Conservation (phyloP, 2,888 invertebrate species). For the Melipona bicolor region DNA sequence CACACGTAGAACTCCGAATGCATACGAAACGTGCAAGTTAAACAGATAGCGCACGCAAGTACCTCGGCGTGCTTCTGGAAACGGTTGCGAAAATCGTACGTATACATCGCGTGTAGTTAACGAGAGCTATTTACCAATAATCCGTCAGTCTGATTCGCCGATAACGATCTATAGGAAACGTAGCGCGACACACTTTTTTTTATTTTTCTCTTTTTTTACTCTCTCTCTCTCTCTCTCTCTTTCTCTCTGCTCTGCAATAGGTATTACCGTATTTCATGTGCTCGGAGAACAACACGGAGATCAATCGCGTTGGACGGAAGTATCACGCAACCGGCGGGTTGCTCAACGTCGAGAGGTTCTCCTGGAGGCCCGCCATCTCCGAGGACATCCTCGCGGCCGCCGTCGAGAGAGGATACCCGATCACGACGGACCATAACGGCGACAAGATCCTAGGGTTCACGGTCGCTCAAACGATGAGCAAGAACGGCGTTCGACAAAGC, state of each 20-base stretch:
- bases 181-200: constrained; percentile 27
- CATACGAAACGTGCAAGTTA: too few species aligned
- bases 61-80: not conserved
- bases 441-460: constrained; percentile 87
- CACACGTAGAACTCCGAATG: too few species aligned
- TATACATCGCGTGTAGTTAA: constrained; percentile 23
- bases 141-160: constrained; percentile 38
- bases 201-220: not conserved
- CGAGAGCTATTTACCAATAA: constrained; percentile 43
- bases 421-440: constrained; percentile 88
- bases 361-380: constrained; percentile 87
- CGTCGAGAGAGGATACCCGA: constrained; percentile 87
- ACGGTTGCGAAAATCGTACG: constrained; percentile 28
- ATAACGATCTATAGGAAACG: constrained; percentile 10
- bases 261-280: constrained; percentile 90
- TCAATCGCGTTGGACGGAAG: constrained; percentile 86
- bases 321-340: constrained; percentile 88
- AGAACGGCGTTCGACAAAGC: constrained; percentile 87
- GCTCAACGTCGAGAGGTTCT: constrained; percentile 88
- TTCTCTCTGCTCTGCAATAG: constrained; percentile 69
- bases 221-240: not conserved
- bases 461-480: constrained; percentile 88
- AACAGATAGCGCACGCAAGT: not conserved
- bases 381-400: constrained; percentile 87
- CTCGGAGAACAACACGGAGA: constrained; percentile 89